These are phyloP conservation scores for Polyodon spathula DNA, from an alignment of 2,113 vertebrate genomes.

Conservation along the genomic window DNA sequence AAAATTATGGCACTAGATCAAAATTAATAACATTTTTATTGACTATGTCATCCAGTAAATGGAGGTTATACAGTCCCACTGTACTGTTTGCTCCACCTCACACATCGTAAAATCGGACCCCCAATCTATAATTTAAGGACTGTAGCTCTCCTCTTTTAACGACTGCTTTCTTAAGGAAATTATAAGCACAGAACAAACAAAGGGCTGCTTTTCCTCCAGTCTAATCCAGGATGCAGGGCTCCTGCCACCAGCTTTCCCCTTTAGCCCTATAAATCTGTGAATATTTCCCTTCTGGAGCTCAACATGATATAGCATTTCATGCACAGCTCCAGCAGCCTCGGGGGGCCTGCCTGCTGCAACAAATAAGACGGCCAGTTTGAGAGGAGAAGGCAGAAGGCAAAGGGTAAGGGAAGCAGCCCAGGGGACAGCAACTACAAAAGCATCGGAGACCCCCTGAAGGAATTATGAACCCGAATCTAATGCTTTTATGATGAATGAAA, in stretches of 20 bases:
- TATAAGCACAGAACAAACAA: slow-evolving; percentile 26
- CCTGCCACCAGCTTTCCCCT: slow-evolving; percentile 25
- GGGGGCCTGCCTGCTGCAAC: slow-evolving; percentile 12
- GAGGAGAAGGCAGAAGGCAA: neutral
- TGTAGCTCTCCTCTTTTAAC: neutral
- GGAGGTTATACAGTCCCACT: no score
- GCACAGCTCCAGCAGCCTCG: slow-evolving; percentile 20
- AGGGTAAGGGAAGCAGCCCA: neutral
- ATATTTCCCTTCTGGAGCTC: slow-evolving; percentile 37
- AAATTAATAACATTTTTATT: no score
- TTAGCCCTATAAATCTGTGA: slow-evolving; percentile 36
- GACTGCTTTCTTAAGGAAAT: slow-evolving; percentile 17
- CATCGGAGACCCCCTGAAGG: neutral
- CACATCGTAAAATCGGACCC: neutral
- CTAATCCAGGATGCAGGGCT: slow-evolving; percentile 21
- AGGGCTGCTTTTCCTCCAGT: slow-evolving; percentile 24
- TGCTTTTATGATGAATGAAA: neutral
- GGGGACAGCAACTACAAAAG: neutral
- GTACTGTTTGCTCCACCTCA: no score
- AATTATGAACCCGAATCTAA: neutral
- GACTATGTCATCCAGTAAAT: no score
- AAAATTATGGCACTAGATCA: no score
- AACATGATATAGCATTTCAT: slow-evolving; percentile 38
- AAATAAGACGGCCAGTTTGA: neutral
- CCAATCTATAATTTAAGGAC: neutral